Base-by-base conservation (phyloP, 2,113 vertebrate genomes). In the Formicarius rufipectus region DNA sequence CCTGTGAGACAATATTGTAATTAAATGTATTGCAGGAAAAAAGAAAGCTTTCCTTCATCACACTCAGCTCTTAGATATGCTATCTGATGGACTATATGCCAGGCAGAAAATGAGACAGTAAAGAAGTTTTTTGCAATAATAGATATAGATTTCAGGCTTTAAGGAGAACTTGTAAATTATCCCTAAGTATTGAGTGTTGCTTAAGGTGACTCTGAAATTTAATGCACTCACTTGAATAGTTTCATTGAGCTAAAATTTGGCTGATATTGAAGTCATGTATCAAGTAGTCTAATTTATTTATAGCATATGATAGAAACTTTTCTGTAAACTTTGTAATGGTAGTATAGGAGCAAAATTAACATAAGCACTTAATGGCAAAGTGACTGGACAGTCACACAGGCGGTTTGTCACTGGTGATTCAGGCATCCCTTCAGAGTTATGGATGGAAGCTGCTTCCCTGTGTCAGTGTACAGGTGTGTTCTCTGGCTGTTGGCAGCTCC, bases 51-150 rank as follows among this genome's bases (percentile, higher is more conserved):
- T 74, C 25, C 49, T 85, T 95, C 90, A 68, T 89, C 96, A 84
- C 60, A 53, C 79, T 75, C 37, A 72, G 68, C 60, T 94, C 45
- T 72, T 72, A 92, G 86, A 82, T 93, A 89, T 93, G 80, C 5
- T 75, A 92, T 92, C 93, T 96, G 92, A 93, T 93, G 80, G 93
- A 90, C 90, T 49, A 45, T 53, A 64, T 6, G 93, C 92, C 92
- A 94, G 76, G 49, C n/a, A 89, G 92, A 96, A 94, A 96, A 91
- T 66, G 73, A 96, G 69, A 87, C 95, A 90, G 71, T 90, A 50
- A 96, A 81, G 52, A 42, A 71, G 31, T 81, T 95, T 73, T 89
- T 86, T 92, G 62, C 92, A 78, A 50, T 84, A 87, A 90, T 67
- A 93, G 79, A 56, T 68, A 91, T 12, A 64, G 90, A 94, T 92